Evolutionary conservation across 1,140 invertebrate genomes (phyloP).

Genomic region (Euura lappo): DNA sequence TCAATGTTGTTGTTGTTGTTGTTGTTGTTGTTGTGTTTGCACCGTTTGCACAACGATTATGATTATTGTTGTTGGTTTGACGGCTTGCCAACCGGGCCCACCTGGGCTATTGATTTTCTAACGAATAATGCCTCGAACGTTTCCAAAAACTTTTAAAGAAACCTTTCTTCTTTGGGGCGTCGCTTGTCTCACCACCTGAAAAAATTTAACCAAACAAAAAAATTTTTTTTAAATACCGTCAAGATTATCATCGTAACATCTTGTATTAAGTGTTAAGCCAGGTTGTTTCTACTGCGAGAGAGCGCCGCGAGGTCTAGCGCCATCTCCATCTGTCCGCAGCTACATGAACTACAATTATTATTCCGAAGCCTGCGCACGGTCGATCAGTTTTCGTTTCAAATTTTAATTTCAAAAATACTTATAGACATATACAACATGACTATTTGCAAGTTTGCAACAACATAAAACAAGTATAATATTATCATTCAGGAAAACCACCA

Average conservation of each 20-base stretch:
- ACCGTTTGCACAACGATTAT: slow-evolving; percentile 11
- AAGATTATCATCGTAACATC: neutral
- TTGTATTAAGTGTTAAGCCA: neutral
- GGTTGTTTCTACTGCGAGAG: no score
- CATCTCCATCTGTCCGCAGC: no score
- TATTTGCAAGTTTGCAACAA: no score
- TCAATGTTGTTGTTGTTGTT: slow-evolving; percentile 29
- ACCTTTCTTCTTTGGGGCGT: slow-evolving; percentile 78
- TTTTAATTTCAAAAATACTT: no score
- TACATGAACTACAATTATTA: no score
- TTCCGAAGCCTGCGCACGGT: no score
- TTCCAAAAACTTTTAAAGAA: slow-evolving; percentile 87
- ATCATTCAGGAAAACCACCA: no score
- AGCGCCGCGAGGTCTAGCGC: no score
- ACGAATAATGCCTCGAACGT: slow-evolving; percentile 78
- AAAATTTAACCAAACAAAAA: slow-evolving; percentile 32
- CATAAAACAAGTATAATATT: no score
- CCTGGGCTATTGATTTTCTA: slow-evolving; percentile 75
- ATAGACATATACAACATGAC: no score
- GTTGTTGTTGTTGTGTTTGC: slow-evolving; percentile 26
- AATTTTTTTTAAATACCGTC: neutral
- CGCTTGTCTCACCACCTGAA: slow-evolving; percentile 69
- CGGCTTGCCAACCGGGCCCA: slow-evolving; percentile 58
- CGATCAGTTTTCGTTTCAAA: no score
- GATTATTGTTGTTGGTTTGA: slow-evolving; percentile 26